Base-by-base conservation (phyloP, 2,797 vertebrate species). In the Danio tinwini region DNA sequence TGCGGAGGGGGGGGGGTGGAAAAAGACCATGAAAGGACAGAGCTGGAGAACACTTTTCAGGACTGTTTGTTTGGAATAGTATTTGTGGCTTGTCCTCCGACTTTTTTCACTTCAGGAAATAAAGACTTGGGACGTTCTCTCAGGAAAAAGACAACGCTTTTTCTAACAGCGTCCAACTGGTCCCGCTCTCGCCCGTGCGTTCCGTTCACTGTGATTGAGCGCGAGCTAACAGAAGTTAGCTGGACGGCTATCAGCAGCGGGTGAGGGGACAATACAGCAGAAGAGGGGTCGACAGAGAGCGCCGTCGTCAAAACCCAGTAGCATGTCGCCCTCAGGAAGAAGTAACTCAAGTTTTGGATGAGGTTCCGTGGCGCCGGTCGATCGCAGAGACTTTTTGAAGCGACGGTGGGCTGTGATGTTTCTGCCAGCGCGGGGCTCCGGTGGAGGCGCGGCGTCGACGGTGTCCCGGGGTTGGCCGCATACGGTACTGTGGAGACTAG, bases 331-430 rank as follows among this genome's bases (percentile, higher is more conserved):
- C 82, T 91, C 85, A 53, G 90, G 87, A 88, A 74, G 55, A 61
- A 89, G 89, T 83, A 90, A 90, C 87, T 91, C 92, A 58, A 92
- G 88, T 86, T 90, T 92, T 90, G 92, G 92, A 90, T 93, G 92
- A 93, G 86, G 90, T 83, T 65, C 63, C 16, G 65, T 85, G 7
- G 85, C 84, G 62, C 17, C 58, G 47, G 37, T 74, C 52, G 82
- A 74, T 7, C 83, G 81, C 81, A 75, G 81, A 85, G 73, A 44
- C 61, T 63, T 73, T 61, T 71, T 78, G 83, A 88, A 86, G 84
- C 67, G 21, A 90, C 88, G 83, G 81, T 83, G 75, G 89, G 59
- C 81, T 67, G 91, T 81, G 71, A 93, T 93, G 92, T 86, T 75
- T 87, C 90, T 87, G 78, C 77, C 73, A 88, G 64, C 29, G 74